Base-by-base conservation (phyloP, 2,888 invertebrate species). In the Apeira syringaria region DNA sequence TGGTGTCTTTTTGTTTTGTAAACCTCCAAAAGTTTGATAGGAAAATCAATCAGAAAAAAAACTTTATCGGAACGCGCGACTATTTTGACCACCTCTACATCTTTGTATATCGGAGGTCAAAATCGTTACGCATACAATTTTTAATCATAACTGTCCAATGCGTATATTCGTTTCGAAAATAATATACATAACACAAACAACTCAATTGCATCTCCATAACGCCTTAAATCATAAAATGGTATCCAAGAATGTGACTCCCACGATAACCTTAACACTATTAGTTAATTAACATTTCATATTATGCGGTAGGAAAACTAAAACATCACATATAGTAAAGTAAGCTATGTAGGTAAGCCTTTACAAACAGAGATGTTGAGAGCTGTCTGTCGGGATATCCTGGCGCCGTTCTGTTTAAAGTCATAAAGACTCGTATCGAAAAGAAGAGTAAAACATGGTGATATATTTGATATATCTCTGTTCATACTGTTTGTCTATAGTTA, bases 21-120 rank as follows among this genome's bases (percentile, higher is more conserved):
- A 88, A 86, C 88, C 89, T 88, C 89, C 89, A 56, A 77, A 89
- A 89, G 89, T 89, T 88, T 89, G 88, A 88, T 85, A 84, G 86
- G 87, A 89, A 88, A 89, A 76, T 65, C 50, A 89, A 85, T 61
- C 52, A 57, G 78, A 68, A 80, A 20, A 82, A 15, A 69, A 59
- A 51, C 48, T 52, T 50, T 58, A 71, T 5, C 73, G 59, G 75
- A 54, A 50, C 47, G 63, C 68, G 57, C 49, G 2, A 12, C 27
- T 26, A 11, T 8, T 31, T 7, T 22, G 11, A 12, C 2, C 42
- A 18, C 33, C 34, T 20, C 27, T 10, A n/a, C 3, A 9, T 3
- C 15, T 6, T 15, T 22, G 7, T 7, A 20, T 20, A 5, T 10
- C 13, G 15, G 13, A 17, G 28, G 0, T 53, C 68, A 68, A 60